A percentile compares a stretch with the other conserved stretches of the same genome.
Conservation (phyloP, 1,140 invertebrate genomes). For the Caenorhabditis latens region DNA sequence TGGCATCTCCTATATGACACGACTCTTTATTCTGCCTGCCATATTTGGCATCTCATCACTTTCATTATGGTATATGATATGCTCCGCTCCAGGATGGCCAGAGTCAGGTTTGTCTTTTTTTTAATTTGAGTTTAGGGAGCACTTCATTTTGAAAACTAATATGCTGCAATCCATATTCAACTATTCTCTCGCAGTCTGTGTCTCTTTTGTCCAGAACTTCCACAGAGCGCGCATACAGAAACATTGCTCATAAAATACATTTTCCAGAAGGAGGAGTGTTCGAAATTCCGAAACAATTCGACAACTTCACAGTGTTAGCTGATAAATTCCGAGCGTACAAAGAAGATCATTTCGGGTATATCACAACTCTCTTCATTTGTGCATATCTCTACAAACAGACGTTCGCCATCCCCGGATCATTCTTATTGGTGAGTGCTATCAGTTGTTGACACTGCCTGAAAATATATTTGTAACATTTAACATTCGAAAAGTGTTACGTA, state of each 20-base stretch:
- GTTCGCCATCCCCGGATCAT: slow-evolving; percentile 83
- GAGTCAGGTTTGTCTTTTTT: slow-evolving; percentile 63
- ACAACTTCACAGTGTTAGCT: slow-evolving; percentile 79
- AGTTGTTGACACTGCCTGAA: not conserved
- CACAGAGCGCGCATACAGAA: not conserved
- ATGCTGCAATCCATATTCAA: too few species aligned
- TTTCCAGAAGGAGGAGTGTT: slow-evolving; percentile 67
- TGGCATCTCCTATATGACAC: slow-evolving; percentile 69
- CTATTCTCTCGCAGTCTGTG: too few species aligned
- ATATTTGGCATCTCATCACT: slow-evolving; percentile 75
- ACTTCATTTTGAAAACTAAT: too few species aligned
- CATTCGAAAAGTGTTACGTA: slow-evolving; percentile 7
- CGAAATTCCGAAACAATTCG: slow-evolving; percentile 79
- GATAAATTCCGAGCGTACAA: slow-evolving; percentile 79
- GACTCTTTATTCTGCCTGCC: slow-evolving; percentile 75
- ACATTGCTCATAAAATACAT: not conserved
- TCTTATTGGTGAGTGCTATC: slow-evolving; percentile 80
- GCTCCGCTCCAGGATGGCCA: slow-evolving; percentile 73
- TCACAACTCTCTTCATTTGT: slow-evolving; percentile 81
- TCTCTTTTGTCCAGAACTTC: not conserved
- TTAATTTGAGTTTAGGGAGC: not conserved
- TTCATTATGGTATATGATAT: slow-evolving; percentile 73
- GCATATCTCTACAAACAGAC: slow-evolving; percentile 83
- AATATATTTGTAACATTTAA: slow-evolving; percentile 14
- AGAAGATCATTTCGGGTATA: slow-evolving; percentile 80